phyloP scores from a whole-genome alignment of 2,113 vertebrate genomes.

The Heliornis fulica region DNA sequence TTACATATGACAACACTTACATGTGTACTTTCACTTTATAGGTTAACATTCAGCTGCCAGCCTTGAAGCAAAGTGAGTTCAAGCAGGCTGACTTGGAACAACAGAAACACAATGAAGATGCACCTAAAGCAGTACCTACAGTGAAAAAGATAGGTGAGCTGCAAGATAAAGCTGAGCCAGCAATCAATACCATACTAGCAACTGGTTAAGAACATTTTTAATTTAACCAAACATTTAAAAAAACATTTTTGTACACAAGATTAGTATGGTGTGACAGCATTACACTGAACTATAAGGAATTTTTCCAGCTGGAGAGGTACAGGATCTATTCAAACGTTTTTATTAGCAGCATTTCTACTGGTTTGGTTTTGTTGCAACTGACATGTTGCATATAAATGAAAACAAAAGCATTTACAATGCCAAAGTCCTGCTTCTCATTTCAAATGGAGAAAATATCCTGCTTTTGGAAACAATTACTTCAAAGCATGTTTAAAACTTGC shows the following conservation, averaged over 20 bases:
- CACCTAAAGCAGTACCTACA: not conserved
- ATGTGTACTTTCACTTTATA: not conserved
- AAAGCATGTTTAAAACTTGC: not conserved
- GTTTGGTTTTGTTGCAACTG: not conserved
- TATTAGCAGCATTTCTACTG: not conserved
- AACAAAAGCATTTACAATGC: not conserved
- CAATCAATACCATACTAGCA: not conserved
- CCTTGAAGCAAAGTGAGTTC: not conserved
- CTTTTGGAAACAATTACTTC: not conserved
- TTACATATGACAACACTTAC: not conserved
- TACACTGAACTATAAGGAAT: not conserved
- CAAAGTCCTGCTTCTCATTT: not conserved
- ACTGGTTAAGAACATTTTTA: not conserved
- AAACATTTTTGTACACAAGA: not conserved
- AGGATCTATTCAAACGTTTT: not conserved
- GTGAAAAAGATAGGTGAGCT: not conserved
- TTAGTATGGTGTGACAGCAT: not conserved
- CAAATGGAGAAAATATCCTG: not conserved
- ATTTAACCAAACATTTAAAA: not conserved
- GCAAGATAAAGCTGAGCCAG: slow-evolving; percentile 41
- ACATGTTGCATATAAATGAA: not conserved
- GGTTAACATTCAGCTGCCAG: not conserved
- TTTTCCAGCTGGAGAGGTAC: not conserved
- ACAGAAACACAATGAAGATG: not conserved
- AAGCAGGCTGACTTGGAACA: not conserved